A percentile compares a stretch with the other conserved stretches of the same genome.
These are phyloP conservation scores for Cuculus canorus DNA, from an alignment of 2,797 vertebrate genomes.

Conservation along the genomic window DNA sequence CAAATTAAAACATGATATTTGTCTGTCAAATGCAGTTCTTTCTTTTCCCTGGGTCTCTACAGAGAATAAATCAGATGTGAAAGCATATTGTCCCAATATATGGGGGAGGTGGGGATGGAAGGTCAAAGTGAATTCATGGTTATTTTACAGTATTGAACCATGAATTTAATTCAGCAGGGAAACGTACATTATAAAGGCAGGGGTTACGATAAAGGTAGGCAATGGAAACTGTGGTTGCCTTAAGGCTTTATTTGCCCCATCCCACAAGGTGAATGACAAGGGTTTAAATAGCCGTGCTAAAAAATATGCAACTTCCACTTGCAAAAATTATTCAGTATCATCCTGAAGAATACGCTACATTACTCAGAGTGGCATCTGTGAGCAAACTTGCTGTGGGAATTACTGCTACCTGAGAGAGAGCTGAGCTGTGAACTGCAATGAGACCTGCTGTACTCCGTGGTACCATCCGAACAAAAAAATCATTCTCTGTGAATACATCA, in stretches of 20 bases:
- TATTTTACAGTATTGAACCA: too few relatives aligned
- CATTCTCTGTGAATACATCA: neutral
- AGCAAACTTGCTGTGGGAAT: neutral
- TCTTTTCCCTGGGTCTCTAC: neutral
- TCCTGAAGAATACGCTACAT: neutral
- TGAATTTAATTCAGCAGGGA: neutral
- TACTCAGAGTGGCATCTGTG: neutral
- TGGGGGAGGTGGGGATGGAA: rapidly evolving
- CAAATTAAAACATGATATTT: neutral
- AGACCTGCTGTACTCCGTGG: neutral
- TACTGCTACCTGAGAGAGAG: neutral
- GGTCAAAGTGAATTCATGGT: too few relatives aligned
- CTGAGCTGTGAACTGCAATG: neutral
- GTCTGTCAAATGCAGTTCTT: neutral
- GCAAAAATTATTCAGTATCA: neutral
- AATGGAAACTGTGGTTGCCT: neutral
- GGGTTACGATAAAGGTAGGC: neutral
- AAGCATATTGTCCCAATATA: neutral
- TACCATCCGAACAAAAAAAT: neutral
- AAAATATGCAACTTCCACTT: neutral
- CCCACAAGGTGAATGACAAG: neutral
- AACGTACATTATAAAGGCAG: rapidly evolving
- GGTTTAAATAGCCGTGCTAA: neutral
- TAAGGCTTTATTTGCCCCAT: neutral
- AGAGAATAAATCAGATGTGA: neutral